Evolutionary conservation across 2,113 vertebrate genomes (phyloP).

Genomic region (Ivindomyrus marchei): DNA sequence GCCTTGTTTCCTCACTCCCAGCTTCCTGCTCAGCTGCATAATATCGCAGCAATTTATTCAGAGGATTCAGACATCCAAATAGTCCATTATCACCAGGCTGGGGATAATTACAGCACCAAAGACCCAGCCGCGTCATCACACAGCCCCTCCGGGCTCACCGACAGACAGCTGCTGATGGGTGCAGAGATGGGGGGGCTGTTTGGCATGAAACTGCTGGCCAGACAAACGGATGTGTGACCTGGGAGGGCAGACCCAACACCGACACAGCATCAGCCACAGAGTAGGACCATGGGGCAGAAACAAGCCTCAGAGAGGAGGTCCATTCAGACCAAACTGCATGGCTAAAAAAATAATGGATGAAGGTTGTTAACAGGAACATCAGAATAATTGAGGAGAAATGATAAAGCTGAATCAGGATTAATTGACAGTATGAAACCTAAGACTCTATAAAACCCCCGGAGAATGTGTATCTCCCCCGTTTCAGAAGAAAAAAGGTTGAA

Average conservation of each 20-base stretch:
- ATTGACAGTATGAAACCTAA: neutral
- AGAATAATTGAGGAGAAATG: neutral
- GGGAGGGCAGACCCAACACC: neutral
- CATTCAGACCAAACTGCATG: neutral
- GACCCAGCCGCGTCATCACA: neutral
- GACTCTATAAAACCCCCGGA: neutral
- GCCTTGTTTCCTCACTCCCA: neutral
- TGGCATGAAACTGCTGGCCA: neutral
- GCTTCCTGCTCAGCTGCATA: slow-evolving; percentile 21
- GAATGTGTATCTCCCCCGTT: neutral
- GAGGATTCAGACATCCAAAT: slow-evolving; percentile 5
- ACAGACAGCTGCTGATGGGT: slow-evolving; percentile 7
- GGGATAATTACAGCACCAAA: slow-evolving; percentile 20
- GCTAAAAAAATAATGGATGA: neutral
- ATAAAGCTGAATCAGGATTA: neutral
- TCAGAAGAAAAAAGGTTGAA: neutral
- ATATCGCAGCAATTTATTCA: slow-evolving; percentile 6
- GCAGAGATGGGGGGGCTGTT: neutral
- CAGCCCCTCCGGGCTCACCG: neutral
- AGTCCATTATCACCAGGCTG: slow-evolving; percentile 9
- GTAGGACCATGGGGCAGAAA: neutral
- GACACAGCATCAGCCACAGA: neutral
- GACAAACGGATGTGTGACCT: neutral
- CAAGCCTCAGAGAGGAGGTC: neutral
- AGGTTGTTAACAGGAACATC: neutral